Base-by-base conservation (phyloP, 1,140 invertebrate species). In the Drosophila arizonae region DNA sequence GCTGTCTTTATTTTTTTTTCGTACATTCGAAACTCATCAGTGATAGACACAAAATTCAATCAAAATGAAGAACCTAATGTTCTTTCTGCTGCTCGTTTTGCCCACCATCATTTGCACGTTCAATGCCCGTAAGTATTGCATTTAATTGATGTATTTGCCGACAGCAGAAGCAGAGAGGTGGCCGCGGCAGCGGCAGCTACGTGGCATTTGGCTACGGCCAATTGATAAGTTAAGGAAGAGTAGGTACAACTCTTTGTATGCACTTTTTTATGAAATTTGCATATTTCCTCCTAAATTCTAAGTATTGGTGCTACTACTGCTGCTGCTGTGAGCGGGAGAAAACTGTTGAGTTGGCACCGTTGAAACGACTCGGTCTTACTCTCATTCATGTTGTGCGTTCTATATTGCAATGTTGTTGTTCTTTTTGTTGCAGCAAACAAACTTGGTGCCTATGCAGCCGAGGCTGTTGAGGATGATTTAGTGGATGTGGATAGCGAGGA, bases 391-490 rank as follows among this genome's bases (percentile, higher is more conserved):
- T 10, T 75, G 62, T 10, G 8, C 41, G 10, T 13, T 39, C 11
- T 39, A 36, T 36, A 36, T 36, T 36, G 6, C 33, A 36, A 8
- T 36, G 6, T 10, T 58, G 33, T 21, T 26, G 3, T 52, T 75
- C 43, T 56, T 45, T 28, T 1, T 57, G 15, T 76, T 85, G 63
- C 60, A 95, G 95, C 93, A 33, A 92, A 92, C 80, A 93, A 93
- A 90, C 92, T 94, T 58, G 79, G 94, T 57, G 95, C 93, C 36
- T 95, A 94, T 69, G 94, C 96, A 90, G 96, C 96, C 86, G 95
- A 96, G 92, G 95, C 96, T 65, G 93, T 93, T 43, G 95, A 96
- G 91, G 96, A 96, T 91, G 96, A 96, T 78, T 92, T 94, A 43
- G 95, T 95, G 9, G 95, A 95, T 77, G 95, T 95, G 72, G 95